These are phyloP conservation scores for Holothuria scabra DNA, from an alignment of 53 echinoderm and acorn worm genomes.

Conservation along the genomic window DNA sequence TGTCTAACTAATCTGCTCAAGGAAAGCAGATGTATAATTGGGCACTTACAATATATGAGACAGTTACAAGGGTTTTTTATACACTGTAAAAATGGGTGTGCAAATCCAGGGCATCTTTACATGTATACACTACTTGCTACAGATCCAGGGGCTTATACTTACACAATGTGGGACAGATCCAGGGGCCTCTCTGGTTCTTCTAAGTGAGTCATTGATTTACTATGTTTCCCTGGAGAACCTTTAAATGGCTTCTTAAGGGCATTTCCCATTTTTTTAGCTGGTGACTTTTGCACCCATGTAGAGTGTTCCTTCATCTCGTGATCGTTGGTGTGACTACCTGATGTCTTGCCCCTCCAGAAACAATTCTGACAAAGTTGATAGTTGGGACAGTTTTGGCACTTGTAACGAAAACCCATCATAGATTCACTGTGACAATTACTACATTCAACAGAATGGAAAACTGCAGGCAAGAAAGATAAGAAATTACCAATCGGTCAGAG, in stretches of 20 bases:
- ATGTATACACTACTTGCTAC: too few relatives aligned
- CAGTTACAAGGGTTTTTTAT: too few relatives aligned
- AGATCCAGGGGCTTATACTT: slow-evolving; percentile 39
- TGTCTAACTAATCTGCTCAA: too few relatives aligned
- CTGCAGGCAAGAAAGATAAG: slow-evolving; percentile 39
- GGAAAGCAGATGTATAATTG: too few relatives aligned
- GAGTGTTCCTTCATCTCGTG: slow-evolving; percentile 99
- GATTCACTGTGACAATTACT: slow-evolving; percentile 89
- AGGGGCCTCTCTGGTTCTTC: slow-evolving; percentile 92
- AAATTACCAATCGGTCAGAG: not conserved
- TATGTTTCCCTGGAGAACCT: slow-evolving; percentile 79
- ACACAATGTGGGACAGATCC: slow-evolving; percentile 98
- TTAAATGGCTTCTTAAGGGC: slow-evolving; percentile 98
- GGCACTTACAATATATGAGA: too few relatives aligned
- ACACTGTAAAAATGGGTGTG: too few relatives aligned
- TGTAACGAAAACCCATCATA: slow-evolving; percentile 99
- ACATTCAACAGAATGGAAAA: slow-evolving; percentile 98
- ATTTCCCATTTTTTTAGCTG: slow-evolving; percentile 94
- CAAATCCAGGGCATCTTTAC: too few relatives aligned
- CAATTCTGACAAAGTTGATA: slow-evolving; percentile 99
- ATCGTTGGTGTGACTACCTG: slow-evolving; percentile 84
- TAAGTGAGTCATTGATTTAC: slow-evolving; percentile 72
- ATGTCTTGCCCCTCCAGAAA: slow-evolving; percentile 96
- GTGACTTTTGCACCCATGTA: slow-evolving; percentile 97
- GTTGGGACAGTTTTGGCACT: slow-evolving; percentile 95